phyloP scores from a whole-genome alignment of 2,113 vertebrate genomes.

The Barbus barbus region DNA sequence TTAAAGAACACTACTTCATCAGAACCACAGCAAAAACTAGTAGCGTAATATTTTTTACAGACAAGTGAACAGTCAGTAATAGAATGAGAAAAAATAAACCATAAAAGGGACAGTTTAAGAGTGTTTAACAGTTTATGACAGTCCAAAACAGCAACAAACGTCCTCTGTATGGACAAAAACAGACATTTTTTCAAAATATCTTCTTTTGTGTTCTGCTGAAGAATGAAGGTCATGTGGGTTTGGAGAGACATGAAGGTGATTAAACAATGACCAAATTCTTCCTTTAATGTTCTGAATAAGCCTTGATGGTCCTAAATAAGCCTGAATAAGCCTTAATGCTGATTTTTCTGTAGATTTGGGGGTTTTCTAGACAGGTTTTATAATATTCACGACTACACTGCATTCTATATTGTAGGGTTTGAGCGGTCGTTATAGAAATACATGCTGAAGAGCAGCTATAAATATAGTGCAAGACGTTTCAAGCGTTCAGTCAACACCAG shows the following conservation, averaged over 20 bases:
- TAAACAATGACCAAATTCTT: neutral
- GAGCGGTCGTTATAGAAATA: conserved; percentile 1
- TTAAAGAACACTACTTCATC: too few species aligned
- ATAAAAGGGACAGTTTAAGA: neutral
- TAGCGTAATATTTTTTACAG: too few species aligned
- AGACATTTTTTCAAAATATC: neutral
- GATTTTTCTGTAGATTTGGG: neutral
- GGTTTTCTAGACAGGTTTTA: neutral
- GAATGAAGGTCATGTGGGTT: neutral
- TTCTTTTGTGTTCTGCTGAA: neutral
- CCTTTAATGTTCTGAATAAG: neutral
- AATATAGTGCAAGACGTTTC: neutral
- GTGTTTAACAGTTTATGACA: too few species aligned
- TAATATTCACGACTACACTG: neutral
- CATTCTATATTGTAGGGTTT: neutral
- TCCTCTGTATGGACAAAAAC: neutral
- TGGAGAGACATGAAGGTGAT: neutral
- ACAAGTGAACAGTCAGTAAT: too few species aligned
- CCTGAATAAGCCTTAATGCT: neutral
- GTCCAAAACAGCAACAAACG: neutral
- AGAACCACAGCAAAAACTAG: too few species aligned
- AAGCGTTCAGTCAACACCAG: conserved; percentile 3
- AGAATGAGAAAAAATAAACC: too few species aligned
- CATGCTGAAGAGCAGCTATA: neutral
- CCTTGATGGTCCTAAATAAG: neutral